Base-by-base conservation (phyloP, 2,888 invertebrate genomes). In the Himalopsyche anomala region DNA sequence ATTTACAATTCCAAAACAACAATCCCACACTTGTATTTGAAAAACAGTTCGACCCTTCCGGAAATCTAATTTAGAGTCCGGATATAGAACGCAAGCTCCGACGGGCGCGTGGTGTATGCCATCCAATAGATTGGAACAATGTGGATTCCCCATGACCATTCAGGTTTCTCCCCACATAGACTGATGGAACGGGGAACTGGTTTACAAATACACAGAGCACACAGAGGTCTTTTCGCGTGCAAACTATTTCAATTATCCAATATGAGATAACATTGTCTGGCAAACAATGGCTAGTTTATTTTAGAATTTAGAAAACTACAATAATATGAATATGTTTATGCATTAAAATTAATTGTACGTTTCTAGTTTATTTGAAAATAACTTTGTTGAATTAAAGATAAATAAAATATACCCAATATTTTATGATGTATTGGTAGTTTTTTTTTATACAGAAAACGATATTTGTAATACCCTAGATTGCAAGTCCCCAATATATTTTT, bases 91-190 rank as follows among this genome's bases (percentile, higher is more conserved):
- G n/a, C 8, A 19, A 8, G 62, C 62, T 62, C 15, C 62, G 28
- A 6, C 28, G 62, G 62, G 8, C 62, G 11, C 28, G 28, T 62
- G 62, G 62, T 3, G 62, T 62, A 19, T 62, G 19, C 11, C 28
- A 62, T 62, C 62, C 62, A 62, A 62, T 62, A 62, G 4, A 62
- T n/a, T 4, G 62, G 62, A 62, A n/a, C 12, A 87, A 84, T 81
- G 56, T 51, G 19, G 62, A 80, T 82, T 19, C 62, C 62, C 62
- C 62, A 28, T 62, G 62, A 19, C 28, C 62, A 62, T 62, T 62
- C 62, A 62, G 62, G n/a, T 62, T 28, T 62, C 28, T 62, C 28
- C 62, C 19, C 62, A 19, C 12, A 62, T 19, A 62, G 3, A 62
- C 62, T 3, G 62, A 62, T 62, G 62, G 62, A 19, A 62, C 2